Evolutionary conservation across 2,888 invertebrate genomes (phyloP), one percentile per base, ranked within the genome.

Genomic region (Amiota mariae): DNA sequence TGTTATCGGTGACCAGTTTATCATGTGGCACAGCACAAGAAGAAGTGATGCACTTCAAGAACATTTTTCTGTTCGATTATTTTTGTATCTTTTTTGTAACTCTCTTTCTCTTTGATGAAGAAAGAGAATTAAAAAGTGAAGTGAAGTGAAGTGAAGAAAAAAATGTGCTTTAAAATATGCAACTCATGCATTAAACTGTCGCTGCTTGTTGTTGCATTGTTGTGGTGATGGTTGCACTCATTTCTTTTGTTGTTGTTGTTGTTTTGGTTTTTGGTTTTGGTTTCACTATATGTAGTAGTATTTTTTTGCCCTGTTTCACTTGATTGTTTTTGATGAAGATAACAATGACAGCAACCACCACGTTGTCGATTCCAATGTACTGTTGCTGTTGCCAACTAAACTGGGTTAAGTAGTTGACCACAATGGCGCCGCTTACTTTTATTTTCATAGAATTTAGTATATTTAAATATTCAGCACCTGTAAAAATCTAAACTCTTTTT

Each of bases 401-500:
- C 75, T 82, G 80, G 84, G 82, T 82, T 84, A 85, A 84, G 82
- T 80, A 82, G 36, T 36, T 36, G 36, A 36, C 36, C 36, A 36
- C 36, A 36, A 51, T n/a, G 54, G 76, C 76, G 81, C 81, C 79
- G 81, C 81, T 77, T 84, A 82, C 86, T 83, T 82, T 84, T 83
- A 85, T 85, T 83, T 83, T 61, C n/a, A 24, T 18, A 61, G 20
- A 13, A 61, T n/a, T 64, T 46, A 13, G n/a, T 20, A 6, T 36
- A 36, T 46, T 64, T 24, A 36, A 47, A 20, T n/a, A 24, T 11
- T 64, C 10, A 64, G 36, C 36, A 64, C 47, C 64, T 46, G 24
- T 64, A 36, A 4, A 64, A 12, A 9, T 10, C 15, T 64, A 12
- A 64, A n/a, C 49, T 78, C 74, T 0, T 93, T 82, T 97, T 97